Conservation (phyloP, 35 echinoderm and acorn worm genomes). For the Hemicentrotus pulcherrimus region DNA sequence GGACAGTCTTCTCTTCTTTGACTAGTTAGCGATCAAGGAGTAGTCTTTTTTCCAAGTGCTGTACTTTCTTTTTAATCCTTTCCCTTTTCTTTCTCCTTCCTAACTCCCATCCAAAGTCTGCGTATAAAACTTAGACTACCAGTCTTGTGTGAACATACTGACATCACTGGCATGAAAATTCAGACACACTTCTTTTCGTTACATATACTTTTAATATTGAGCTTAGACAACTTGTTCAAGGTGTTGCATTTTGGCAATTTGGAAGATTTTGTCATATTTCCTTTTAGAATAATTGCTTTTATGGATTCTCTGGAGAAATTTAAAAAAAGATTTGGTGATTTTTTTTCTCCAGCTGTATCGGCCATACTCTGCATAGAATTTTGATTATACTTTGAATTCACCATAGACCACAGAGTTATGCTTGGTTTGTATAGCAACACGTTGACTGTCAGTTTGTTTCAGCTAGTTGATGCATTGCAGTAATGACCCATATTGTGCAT, state of each 20-base stretch:
- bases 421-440: not conserved
- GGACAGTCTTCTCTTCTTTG: slow-evolving; percentile 24
- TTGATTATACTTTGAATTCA: not conserved
- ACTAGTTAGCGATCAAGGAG: not conserved
- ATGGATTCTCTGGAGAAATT: not conserved
- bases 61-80: not conserved
- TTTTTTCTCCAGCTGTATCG: no score
- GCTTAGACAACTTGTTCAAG: no score
- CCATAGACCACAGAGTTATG: no score
- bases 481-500: not conserved
- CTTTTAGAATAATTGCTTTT: not conserved
- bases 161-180: no score
- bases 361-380: not conserved
- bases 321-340: no score
- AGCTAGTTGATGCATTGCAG: not conserved
- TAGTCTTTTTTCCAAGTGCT: not conserved
- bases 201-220: no score
- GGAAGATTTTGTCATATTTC: not conserved
- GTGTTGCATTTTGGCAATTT: no score
- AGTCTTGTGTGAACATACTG: not conserved
- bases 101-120: not conserved
- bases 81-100: not conserved
- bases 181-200: no score
- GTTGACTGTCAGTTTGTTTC: not conserved
- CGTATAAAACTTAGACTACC: not conserved